phyloP scores from a whole-genome alignment of 35 echinoderm and acorn worm species.

The Ophioderma brevispina region DNA sequence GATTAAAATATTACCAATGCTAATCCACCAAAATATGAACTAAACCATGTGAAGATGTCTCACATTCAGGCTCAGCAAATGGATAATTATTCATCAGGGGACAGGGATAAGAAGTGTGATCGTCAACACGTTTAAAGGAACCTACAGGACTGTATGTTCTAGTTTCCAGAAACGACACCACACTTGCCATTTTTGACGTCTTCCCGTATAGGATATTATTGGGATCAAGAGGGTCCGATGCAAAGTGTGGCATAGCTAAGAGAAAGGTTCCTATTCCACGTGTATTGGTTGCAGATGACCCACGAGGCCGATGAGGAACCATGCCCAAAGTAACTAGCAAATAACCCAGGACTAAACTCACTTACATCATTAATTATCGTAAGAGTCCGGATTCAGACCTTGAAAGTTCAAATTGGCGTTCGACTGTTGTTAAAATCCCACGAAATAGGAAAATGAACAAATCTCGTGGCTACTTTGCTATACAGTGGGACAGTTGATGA shows the following conservation, averaged over 20 bases:
- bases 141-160: not conserved
- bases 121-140: not conserved
- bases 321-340: constrained; percentile 50
- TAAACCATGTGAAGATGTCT: not conserved
- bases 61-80: not conserved
- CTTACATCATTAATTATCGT: constrained; percentile 49
- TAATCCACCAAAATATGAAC: not conserved
- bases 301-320: constrained; percentile 38
- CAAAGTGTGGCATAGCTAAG: constrained; percentile 55
- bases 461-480: no score
- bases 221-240: not conserved
- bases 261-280: constrained; percentile 45
- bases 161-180: not conserved
- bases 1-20: not conserved
- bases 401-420: constrained; percentile 52
- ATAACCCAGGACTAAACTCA: constrained; percentile 18
- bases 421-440: constrained; percentile 50
- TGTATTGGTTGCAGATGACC: constrained; percentile 11
- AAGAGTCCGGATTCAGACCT: constrained; percentile 66
- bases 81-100: not conserved
- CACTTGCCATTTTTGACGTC: not conserved
- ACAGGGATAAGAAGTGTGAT: not conserved
- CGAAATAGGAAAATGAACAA: constrained; percentile 35
- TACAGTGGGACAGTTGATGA: not conserved
- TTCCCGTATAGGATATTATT: not conserved